phyloP scores from a whole-genome alignment of 1,140 invertebrate species.

The Riptortus pedestris region DNA sequence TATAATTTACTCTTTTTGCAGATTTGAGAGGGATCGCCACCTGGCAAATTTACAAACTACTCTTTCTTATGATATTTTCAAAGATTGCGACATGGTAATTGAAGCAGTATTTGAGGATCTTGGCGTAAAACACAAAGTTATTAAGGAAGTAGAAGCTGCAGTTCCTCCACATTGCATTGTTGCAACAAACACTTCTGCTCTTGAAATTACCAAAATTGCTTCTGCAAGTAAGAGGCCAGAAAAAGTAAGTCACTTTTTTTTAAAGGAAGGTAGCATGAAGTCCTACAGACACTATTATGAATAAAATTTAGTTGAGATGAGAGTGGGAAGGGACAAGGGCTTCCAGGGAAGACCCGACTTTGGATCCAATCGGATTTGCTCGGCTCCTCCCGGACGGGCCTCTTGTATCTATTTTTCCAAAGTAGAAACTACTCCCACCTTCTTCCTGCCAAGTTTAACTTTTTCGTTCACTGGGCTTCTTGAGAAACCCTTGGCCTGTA shows the following conservation, averaged over 20 bases:
- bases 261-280: too few relatives aligned
- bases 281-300: too few relatives aligned
- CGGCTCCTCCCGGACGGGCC: too few relatives aligned
- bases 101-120: constrained; percentile 99
- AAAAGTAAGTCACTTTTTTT: constrained; percentile 62
- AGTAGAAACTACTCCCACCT: too few relatives aligned
- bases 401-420: too few relatives aligned
- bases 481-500: too few relatives aligned
- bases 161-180: constrained; percentile 85
- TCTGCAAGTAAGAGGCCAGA: constrained; percentile 84
- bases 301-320: too few relatives aligned
- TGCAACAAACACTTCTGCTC: constrained; percentile 95
- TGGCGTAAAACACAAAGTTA: constrained; percentile 89
- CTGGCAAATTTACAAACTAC: constrained; percentile 71
- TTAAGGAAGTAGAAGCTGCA: constrained; percentile 86
- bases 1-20: constrained; percentile 31
- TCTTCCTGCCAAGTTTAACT: too few relatives aligned
- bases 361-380: too few relatives aligned
- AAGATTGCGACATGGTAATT: constrained; percentile 86
- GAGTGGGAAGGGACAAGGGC: too few relatives aligned
- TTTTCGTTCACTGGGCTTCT: too few relatives aligned
- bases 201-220: constrained; percentile 93
- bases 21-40: constrained; percentile 67
- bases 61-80: constrained; percentile 75
- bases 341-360: too few relatives aligned